Conservation (phyloP, 2,113 vertebrate species). For the Rynchops niger region DNA sequence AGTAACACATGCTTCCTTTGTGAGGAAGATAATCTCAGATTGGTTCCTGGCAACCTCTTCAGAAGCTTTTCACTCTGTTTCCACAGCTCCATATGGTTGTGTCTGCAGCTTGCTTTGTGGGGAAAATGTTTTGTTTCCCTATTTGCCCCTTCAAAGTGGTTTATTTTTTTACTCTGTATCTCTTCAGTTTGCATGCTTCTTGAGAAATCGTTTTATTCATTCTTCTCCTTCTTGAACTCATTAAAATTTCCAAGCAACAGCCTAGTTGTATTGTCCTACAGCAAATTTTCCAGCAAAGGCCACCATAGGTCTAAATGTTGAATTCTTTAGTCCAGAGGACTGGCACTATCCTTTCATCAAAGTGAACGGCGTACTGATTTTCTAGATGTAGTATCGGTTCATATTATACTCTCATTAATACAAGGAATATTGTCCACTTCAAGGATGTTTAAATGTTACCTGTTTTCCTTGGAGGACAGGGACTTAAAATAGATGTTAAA, state of each 20-base stretch:
- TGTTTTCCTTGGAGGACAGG: not conserved
- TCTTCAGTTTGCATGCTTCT: not conserved
- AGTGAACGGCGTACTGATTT: not conserved
- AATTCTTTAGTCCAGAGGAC: not conserved
- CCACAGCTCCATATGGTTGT: not conserved
- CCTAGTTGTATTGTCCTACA: not conserved
- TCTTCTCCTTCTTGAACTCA: not conserved
- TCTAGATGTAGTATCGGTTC: not conserved
- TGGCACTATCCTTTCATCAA: not conserved
- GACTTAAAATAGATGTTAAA: not conserved
- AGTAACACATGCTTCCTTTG: not conserved
- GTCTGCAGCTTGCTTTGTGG: not conserved
- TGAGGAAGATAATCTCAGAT: not conserved
- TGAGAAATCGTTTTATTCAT: not conserved
- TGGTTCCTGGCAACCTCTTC: not conserved
- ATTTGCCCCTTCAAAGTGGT: not conserved
- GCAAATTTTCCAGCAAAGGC: not conserved
- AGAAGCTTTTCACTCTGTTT: not conserved
- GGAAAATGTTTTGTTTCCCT: not conserved
- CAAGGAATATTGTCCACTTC: not conserved
- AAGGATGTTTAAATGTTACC: not conserved
- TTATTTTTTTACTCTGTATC: not conserved
- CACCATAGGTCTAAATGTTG: not conserved
- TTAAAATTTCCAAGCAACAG: not conserved
- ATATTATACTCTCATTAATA: not conserved